These are phyloP conservation scores for Hirtodrosophila histrioides DNA, from an alignment of 2,888 invertebrate species.

Conservation along the genomic window DNA sequence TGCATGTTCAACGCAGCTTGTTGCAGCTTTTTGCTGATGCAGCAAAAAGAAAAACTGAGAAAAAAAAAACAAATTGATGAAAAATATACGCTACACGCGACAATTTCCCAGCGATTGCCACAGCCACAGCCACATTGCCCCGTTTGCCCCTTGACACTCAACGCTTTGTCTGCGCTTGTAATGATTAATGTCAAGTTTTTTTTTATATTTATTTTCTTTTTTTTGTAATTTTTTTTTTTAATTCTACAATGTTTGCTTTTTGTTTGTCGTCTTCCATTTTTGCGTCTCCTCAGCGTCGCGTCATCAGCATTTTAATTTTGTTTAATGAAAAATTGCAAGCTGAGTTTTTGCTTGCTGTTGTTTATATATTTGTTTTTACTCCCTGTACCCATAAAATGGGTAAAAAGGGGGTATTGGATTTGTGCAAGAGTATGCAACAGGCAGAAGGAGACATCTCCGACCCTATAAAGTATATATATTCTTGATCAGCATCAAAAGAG, in stretches of 20 bases:
- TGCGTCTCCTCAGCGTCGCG: conserved; percentile 41
- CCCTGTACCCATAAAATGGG: too few relatives aligned
- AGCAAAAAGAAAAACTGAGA: conserved; percentile 20
- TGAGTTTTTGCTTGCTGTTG: conserved; percentile 2
- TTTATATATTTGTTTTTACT: too few relatives aligned
- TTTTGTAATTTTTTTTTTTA: conserved; percentile 16
- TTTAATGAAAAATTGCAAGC: conserved; percentile 73
- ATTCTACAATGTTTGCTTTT: conserved; percentile 40
- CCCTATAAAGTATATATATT: too few relatives aligned
- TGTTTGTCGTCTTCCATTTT: conserved; percentile 18
- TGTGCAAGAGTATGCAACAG: too few relatives aligned
- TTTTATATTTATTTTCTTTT: conserved; percentile 14
- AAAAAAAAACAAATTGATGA: conserved; percentile 2
- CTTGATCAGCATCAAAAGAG: too few relatives aligned
- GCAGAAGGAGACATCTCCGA: too few relatives aligned
- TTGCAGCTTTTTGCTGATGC: conserved; percentile 26
- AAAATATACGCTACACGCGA: conserved; percentile 57
- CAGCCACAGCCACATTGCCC: too few relatives aligned
- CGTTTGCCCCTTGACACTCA: not conserved
- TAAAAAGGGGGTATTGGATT: too few relatives aligned
- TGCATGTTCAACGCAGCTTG: conserved; percentile 34
- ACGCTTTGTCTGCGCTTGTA: conserved; percentile 62
- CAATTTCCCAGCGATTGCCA: conserved; percentile 49
- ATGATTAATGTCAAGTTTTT: conserved; percentile 76
- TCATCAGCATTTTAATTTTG: conserved; percentile 77